phyloP scores from a whole-genome alignment of 2,113 vertebrate genomes.

The Ammodramus savannarum region DNA sequence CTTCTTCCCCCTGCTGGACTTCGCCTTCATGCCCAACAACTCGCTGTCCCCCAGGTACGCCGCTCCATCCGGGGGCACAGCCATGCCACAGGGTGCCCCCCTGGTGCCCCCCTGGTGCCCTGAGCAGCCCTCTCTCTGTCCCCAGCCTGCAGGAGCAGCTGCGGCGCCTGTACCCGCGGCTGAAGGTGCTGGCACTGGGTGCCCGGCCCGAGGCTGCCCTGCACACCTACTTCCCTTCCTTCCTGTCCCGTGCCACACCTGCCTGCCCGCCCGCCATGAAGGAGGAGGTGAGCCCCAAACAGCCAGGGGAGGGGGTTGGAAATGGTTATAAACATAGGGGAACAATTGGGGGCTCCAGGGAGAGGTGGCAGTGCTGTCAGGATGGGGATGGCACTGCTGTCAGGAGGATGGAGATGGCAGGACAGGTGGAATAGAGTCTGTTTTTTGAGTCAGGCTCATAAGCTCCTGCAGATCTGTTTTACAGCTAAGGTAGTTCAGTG shows the following conservation, averaged over 20 bases:
- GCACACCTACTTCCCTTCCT: conserved; percentile 94
- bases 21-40: conserved; percentile 96
- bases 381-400: too few species aligned
- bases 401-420: too few species aligned
- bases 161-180: conserved; percentile 85
- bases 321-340: too few species aligned
- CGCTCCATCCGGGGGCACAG: accelerated
- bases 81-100: accelerated
- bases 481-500: too few species aligned
- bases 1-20: conserved; percentile 94
- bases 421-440: neutral
- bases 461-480: too few species aligned
- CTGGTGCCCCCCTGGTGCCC: accelerated
- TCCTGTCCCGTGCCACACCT: conserved; percentile 87
- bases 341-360: too few species aligned
- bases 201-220: conserved; percentile 83
- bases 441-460: too few species aligned
- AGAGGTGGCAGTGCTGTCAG: too few species aligned
- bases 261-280: conserved; percentile 86
- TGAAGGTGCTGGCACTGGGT: conserved; percentile 90
- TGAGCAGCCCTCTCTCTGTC: neutral
- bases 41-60: conserved; percentile 83
- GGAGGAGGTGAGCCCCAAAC: conserved; percentile 78
- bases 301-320: too few species aligned
- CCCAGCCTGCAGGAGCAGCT: conserved; percentile 92